Base-by-base conservation (phyloP, 1,140 invertebrate species). In the Drosophila fuyamai region DNA sequence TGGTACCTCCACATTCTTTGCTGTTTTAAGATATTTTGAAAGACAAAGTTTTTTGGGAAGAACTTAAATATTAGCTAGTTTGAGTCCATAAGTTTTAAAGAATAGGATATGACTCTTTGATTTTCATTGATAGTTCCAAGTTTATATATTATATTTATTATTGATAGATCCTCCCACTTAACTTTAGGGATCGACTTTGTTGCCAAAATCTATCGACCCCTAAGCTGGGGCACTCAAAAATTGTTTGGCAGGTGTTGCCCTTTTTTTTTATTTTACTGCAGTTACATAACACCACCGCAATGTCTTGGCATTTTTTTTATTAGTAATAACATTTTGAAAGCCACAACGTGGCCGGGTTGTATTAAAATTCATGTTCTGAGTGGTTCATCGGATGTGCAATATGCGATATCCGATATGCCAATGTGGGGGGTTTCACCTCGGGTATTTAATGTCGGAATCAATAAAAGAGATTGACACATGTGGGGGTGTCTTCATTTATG, bases 281-380 rank as follows among this genome's bases (percentile, higher is more conserved):
- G 66, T 74, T 74, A 72, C 44, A 74, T 61, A 72, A 74, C 32
- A 72, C 70, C 23, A 23, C 29, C 13, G 18, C 35, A 38, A 54
- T 62, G 36, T 43, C 43, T 68, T 73, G 51, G 59, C 50, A 46
- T 36, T 89, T 89, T 18, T 18, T 23, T 89, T 89, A 89, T 89
- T 81, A 66, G 84, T 89, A 89, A 89, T 89, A 89, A 89, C 84
- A 89, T 89, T 89, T 89, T 78, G 70, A 88, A 72, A 75, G 83
- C 79, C 83, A 85, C 76, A 85, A 62, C 76, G 50, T 75, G 83
- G 43, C 70, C 61, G 61, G 18, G 76, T 86, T 67, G 76, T 73
- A 81, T 84, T 79, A 65, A 84, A 84, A 48, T 51, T 35, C 48
- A 73, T 81, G 55, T 76, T 77, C 48, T 35, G 53, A 80, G 63